phyloP scores from a whole-genome alignment of 2,888 invertebrate species.

The Microctonus hyperodae region DNA sequence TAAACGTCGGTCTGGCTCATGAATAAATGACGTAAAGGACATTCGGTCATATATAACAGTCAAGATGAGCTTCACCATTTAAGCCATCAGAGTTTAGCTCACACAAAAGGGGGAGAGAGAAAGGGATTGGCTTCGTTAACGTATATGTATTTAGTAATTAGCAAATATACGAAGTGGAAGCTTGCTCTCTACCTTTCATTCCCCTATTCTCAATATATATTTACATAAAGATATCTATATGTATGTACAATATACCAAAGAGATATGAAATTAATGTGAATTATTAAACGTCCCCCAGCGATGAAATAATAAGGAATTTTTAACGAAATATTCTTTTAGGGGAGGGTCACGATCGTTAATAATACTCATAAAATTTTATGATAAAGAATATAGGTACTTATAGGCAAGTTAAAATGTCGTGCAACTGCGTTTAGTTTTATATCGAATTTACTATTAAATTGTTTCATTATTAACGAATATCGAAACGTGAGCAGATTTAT shows the following conservation, averaged over 20 bases:
- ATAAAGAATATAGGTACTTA: not conserved
- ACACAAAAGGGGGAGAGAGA: not conserved
- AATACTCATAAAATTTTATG: not conserved
- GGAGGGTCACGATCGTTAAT: not conserved
- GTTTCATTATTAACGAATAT: constrained; percentile 57
- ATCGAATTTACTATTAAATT: constrained; percentile 58
- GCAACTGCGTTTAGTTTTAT: constrained; percentile 39
- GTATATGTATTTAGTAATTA: constrained; percentile 8
- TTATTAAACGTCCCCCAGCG: not conserved
- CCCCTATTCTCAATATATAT: not conserved
- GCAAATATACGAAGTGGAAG: constrained; percentile 10
- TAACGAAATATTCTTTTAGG: not conserved
- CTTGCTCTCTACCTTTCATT: not conserved
- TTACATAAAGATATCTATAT: not conserved
- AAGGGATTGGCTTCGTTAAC: not conserved
- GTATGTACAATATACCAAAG: not conserved
- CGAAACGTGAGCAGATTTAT: constrained; percentile 38
- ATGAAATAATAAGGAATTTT: not conserved
- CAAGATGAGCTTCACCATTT: not conserved
- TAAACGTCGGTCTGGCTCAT: not conserved
- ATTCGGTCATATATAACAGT: not conserved
- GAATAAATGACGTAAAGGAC: not conserved
- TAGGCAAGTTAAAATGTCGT: not conserved
- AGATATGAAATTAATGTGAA: not conserved
- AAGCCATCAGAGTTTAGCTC: not conserved